Conservation (phyloP, 2,797 vertebrate species). For the Hoplostethus atlanticus region DNA sequence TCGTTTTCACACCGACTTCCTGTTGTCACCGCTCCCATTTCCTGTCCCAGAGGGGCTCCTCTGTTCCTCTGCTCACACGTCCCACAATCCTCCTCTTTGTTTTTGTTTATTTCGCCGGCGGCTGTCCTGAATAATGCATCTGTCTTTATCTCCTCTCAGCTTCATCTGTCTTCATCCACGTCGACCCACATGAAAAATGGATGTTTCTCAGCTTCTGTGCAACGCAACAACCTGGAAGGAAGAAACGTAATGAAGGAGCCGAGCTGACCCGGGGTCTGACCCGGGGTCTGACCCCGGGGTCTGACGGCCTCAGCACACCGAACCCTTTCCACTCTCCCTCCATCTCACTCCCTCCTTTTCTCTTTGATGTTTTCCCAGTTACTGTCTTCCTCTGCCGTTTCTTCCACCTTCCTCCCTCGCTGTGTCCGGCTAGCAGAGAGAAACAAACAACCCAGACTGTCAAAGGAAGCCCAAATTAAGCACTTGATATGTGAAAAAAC, state of each 20-base stretch:
- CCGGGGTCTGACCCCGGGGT: too few species aligned
- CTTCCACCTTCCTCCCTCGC: slow-evolving; percentile 34
- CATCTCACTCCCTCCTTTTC: neutral
- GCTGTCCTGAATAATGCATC: slow-evolving; percentile 5
- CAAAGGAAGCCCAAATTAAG: too few species aligned
- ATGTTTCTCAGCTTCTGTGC: neutral
- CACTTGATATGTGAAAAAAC: too few species aligned
- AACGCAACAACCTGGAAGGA: neutral
- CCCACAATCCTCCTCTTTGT: slow-evolving; percentile 35
- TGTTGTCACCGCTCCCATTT: slow-evolving; percentile 71
- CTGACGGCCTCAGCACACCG: neutral
- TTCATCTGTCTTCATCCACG: slow-evolving; percentile 5
- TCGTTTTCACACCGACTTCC: slow-evolving; percentile 69
- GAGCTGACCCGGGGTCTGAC: neutral
- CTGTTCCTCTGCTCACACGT: slow-evolving; percentile 37
- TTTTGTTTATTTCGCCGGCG: slow-evolving; percentile 40
- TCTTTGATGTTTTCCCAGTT: slow-evolving; percentile 15
- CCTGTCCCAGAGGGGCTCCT: slow-evolving; percentile 67
- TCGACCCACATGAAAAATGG: neutral
- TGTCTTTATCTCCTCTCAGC: neutral
- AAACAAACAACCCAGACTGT: too few species aligned
- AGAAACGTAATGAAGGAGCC: neutral
- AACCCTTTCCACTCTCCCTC: neutral
- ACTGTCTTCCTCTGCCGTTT: slow-evolving; percentile 28
- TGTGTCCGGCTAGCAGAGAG: too few species aligned